These are phyloP conservation scores for Trogon melanurus DNA, from an alignment of 2,113 vertebrate species.

Conservation along the genomic window DNA sequence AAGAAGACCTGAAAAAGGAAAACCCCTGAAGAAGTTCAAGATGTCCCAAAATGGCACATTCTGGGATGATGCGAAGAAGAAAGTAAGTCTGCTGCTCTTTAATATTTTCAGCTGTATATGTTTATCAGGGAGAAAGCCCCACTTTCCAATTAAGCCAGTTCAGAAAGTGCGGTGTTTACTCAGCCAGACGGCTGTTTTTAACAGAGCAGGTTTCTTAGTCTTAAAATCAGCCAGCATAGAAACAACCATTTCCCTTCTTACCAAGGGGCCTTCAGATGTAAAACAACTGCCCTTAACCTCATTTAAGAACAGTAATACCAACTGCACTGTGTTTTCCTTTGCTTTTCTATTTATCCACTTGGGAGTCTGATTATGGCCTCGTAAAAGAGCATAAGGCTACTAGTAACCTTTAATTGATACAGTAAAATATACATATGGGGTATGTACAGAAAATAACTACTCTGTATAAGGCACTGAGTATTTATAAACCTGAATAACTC, in stretches of 20 bases:
- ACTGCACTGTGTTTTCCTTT: neutral
- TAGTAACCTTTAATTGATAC: neutral
- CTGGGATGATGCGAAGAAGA: neutral
- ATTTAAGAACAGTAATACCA: neutral
- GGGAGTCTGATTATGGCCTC: neutral
- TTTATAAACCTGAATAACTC: neutral
- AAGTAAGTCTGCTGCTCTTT: neutral
- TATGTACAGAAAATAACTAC: neutral
- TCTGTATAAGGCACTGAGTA: neutral
- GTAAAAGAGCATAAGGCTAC: neutral
- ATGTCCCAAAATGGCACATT: no score
- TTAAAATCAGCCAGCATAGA: neutral
- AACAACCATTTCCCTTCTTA: neutral
- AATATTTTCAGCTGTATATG: neutral
- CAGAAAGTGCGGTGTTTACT: neutral
- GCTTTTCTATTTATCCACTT: neutral
- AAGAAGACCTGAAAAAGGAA: neutral
- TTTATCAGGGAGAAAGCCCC: neutral
- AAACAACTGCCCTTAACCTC: neutral
- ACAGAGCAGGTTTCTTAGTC: neutral
- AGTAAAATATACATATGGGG: neutral
- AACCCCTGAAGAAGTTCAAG: neutral
- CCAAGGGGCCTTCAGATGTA: neutral
- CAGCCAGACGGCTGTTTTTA: neutral
- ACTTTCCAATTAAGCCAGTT: neutral